Conservation (phyloP, 2,113 vertebrate species). For the Murina feae region DNA sequence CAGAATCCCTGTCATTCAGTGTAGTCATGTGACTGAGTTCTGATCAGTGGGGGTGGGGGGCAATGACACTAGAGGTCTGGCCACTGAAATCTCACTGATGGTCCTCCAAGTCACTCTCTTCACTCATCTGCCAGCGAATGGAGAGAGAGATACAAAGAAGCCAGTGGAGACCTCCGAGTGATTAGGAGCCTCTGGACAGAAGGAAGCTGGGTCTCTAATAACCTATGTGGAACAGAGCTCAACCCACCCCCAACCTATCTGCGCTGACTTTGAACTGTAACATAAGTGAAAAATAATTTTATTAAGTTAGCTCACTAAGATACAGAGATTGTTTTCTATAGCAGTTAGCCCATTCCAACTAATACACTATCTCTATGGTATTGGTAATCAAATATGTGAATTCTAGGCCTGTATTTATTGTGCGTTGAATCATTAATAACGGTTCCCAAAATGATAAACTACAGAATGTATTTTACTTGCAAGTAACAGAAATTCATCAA, state of each 20-base stretch:
- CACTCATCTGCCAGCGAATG: background rate
- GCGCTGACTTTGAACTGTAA: background rate
- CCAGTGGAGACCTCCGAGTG: background rate
- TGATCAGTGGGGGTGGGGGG: background rate
- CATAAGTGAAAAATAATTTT: background rate
- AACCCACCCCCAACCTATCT: background rate
- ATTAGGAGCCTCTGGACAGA: background rate
- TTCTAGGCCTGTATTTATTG: background rate
- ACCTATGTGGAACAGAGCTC: background rate
- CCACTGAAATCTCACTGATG: background rate
- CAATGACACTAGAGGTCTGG: background rate
- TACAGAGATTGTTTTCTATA: background rate
- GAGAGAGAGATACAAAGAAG: background rate
- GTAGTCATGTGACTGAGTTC: background rate
- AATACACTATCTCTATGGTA: background rate
- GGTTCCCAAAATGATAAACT: background rate
- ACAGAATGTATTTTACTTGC: background rate
- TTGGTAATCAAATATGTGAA: constrained; percentile 13
- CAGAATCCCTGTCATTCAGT: background rate
- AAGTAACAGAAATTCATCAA: background rate
- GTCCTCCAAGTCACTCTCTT: background rate
- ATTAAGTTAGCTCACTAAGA: constrained; percentile 5
- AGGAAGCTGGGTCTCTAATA: background rate
- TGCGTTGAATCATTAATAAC: background rate
- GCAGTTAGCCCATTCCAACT: background rate